Percentiles rank a stretch among this genome's conserved stretches.
Evolutionary conservation across 2,113 vertebrate genomes (phyloP).

Genomic region (Engystomops pustulosus): DNA sequence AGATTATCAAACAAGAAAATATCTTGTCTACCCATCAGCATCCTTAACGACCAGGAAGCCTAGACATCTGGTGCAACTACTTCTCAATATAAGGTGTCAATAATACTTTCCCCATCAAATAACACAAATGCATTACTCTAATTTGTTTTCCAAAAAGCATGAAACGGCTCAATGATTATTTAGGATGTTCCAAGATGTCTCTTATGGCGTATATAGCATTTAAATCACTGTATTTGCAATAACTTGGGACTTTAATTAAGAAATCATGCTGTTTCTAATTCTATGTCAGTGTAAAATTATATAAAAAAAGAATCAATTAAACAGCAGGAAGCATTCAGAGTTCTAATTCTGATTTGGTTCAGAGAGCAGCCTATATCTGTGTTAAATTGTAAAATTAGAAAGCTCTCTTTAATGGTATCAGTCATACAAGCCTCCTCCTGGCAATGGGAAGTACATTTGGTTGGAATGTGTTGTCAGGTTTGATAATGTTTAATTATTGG

Average conservation of each 20-base stretch:
- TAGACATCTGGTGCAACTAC: slow-evolving; percentile 16
- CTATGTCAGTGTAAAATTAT: slow-evolving; percentile 59
- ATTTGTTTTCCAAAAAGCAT: slow-evolving; percentile 47
- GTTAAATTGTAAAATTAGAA: slow-evolving; percentile 52
- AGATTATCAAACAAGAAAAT: slow-evolving; percentile 46
- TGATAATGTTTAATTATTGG: slow-evolving; percentile 2
- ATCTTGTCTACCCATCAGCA: slow-evolving; percentile 3
- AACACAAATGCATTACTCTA: slow-evolving; percentile 45
- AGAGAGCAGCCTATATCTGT: slow-evolving; percentile 50
- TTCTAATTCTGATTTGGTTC: slow-evolving; percentile 57
- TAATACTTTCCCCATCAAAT: slow-evolving; percentile 37
- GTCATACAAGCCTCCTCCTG: neutral
- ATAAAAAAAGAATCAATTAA: slow-evolving; percentile 60
- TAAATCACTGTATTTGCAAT: slow-evolving; percentile 57
- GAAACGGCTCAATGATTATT: slow-evolving; percentile 54
- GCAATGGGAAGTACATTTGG: neutral
- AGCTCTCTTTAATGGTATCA: slow-evolving; percentile 14
- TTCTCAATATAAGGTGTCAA: slow-evolving; percentile 21
- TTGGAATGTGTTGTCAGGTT: slow-evolving; percentile 24
- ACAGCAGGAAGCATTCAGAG: slow-evolving; percentile 50
- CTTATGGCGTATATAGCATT: slow-evolving; percentile 50
- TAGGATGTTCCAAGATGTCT: slow-evolving; percentile 46
- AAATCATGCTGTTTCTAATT: slow-evolving; percentile 60
- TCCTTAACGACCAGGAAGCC: neutral
- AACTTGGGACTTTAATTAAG: slow-evolving; percentile 58